phyloP scores from a whole-genome alignment of 2,113 vertebrate genomes.

The Thamnophis sirtalis region DNA sequence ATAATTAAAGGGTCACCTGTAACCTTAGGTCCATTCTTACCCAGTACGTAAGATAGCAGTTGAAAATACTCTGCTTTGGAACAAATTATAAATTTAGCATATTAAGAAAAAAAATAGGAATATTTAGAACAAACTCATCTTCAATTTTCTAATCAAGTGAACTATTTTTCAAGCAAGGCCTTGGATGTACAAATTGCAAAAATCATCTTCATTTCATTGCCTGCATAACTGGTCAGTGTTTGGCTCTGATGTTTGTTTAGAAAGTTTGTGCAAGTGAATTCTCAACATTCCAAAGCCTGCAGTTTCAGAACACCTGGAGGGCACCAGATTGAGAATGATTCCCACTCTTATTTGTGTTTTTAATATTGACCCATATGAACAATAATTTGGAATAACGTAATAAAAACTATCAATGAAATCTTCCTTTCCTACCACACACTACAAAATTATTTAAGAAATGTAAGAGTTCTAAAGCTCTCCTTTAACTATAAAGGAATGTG shows the following conservation, averaged over 20 bases:
- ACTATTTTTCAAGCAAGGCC: not conserved
- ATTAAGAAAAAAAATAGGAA: not conserved
- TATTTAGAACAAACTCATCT: not conserved
- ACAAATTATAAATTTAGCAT: not conserved
- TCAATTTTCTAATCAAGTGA: not conserved
- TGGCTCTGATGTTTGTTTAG: not conserved
- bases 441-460: slow-evolving; percentile 73
- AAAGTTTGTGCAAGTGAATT: not conserved
- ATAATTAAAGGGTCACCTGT: not conserved
- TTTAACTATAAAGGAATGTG: slow-evolving; percentile 63
- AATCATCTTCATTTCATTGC: not conserved
- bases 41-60: not conserved
- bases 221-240: not conserved
- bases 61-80: not conserved
- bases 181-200: not conserved
- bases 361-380: not conserved
- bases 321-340: slow-evolving; percentile 19
- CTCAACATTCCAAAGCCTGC: not conserved
- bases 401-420: slow-evolving; percentile 60
- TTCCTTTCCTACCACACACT: slow-evolving; percentile 60
- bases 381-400: slow-evolving; percentile 33
- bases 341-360: slow-evolving; percentile 5
- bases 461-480: slow-evolving; percentile 65
- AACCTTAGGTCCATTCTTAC: not conserved
- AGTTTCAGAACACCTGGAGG: not conserved